Evolutionary conservation across 2,888 invertebrate species (phyloP).

Genomic region (Leptinotarsa juncta): DNA sequence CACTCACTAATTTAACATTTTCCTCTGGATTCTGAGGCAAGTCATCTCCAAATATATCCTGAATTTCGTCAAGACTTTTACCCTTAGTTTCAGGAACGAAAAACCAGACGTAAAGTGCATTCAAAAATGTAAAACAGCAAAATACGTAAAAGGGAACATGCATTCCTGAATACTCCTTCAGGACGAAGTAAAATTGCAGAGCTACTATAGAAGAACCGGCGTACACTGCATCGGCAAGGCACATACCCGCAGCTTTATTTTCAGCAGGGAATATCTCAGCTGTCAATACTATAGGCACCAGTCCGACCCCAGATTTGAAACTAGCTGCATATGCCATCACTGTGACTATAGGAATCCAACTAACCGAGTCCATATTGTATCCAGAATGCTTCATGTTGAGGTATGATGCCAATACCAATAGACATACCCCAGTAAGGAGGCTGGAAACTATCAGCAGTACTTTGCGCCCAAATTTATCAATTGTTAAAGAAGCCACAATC

Average conservation of each 20-base stretch:
- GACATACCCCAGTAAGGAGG: slow-evolving; percentile 57
- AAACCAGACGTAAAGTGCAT: slow-evolving; percentile 56
- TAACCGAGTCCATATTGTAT: slow-evolving; percentile 50
- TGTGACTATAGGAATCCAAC: slow-evolving; percentile 57
- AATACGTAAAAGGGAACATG: slow-evolving; percentile 61
- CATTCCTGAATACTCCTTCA: slow-evolving; percentile 56
- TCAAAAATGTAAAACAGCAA: slow-evolving; percentile 55
- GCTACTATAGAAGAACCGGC: slow-evolving; percentile 58
- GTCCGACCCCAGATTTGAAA: slow-evolving; percentile 61
- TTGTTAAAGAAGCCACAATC: slow-evolving; percentile 54
- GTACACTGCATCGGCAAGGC: slow-evolving; percentile 60
- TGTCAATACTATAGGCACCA: slow-evolving; percentile 62
- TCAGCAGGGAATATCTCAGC: slow-evolving; percentile 62
- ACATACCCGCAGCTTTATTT: slow-evolving; percentile 63
- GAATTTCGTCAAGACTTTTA: slow-evolving; percentile 61
- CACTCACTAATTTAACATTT: background rate
- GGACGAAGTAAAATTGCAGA: slow-evolving; percentile 57
- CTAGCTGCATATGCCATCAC: slow-evolving; percentile 59
- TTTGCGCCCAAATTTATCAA: slow-evolving; percentile 61
- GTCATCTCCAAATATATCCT: slow-evolving; percentile 57
- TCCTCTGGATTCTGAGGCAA: background rate
- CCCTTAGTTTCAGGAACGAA: slow-evolving; percentile 62
- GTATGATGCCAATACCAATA: slow-evolving; percentile 58
- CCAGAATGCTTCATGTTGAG: slow-evolving; percentile 57
- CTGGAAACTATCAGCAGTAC: slow-evolving; percentile 57